A percentile compares a stretch with the other conserved stretches of the same genome.
Conservation (phyloP, 2,888 invertebrate genomes). For the Drosophila barbarae region DNA sequence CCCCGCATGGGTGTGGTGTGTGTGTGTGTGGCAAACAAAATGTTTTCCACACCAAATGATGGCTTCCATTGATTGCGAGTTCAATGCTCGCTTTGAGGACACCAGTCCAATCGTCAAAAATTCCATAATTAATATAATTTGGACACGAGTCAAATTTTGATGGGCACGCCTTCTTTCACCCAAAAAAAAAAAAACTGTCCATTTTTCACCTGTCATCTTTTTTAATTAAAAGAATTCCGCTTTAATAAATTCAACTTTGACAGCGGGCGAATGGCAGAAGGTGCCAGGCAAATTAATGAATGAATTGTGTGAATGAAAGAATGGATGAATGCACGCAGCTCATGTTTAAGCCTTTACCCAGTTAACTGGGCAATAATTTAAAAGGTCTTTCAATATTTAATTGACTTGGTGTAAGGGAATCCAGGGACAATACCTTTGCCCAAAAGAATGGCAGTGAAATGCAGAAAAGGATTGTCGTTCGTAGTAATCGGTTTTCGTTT, state of each 20-base stretch:
- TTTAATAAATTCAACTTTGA: slow-evolving; percentile 70
- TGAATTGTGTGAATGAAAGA: slow-evolving; percentile 29
- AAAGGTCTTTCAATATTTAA: slow-evolving; percentile 59
- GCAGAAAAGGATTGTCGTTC: slow-evolving; percentile 1
- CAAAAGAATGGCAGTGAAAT: slow-evolving; percentile 6
- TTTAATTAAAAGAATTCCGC: slow-evolving; percentile 68
- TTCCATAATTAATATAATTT: slow-evolving; percentile 64
- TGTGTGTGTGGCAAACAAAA: slow-evolving; percentile 62
- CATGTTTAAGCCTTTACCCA: slow-evolving; percentile 8
- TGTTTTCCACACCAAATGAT: slow-evolving; percentile 59
- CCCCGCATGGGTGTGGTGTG: slow-evolving; percentile 2
- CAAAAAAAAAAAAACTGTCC: slow-evolving; percentile 7
- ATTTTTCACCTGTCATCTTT: slow-evolving; percentile 55
- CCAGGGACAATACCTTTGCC: neutral
- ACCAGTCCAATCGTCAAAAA: slow-evolving; percentile 31
- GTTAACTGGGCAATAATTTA: slow-evolving; percentile 55
- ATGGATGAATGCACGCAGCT: slow-evolving; percentile 5
- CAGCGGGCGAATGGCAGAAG: slow-evolving; percentile 50
- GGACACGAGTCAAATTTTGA: slow-evolving; percentile 36
- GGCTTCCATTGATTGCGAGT: slow-evolving; percentile 57
- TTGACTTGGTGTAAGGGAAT: slow-evolving; percentile 46
- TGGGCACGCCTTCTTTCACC: neutral
- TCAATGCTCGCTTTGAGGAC: slow-evolving; percentile 52
- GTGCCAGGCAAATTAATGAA: slow-evolving; percentile 41
- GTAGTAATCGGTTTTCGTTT: slow-evolving; percentile 1